Evolutionary conservation across 2,113 vertebrate species (phyloP).

Genomic region (Neomonachus schauinslandi): DNA sequence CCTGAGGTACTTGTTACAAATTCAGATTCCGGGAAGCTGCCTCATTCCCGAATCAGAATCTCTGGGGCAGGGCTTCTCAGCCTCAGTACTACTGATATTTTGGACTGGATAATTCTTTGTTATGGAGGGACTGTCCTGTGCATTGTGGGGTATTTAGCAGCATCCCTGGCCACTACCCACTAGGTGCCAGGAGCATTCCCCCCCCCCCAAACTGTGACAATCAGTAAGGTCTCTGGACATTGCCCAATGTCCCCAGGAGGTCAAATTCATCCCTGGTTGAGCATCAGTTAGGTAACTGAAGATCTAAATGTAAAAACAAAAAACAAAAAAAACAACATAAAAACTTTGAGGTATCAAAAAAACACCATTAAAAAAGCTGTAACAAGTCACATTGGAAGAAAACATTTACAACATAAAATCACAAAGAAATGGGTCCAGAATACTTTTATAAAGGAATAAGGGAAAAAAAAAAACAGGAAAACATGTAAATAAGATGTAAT

Average conservation of each 20-base stretch:
- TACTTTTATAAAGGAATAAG: background rate
- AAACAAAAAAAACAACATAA: too few species aligned
- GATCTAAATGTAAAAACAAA: background rate
- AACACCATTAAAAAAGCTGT: background rate
- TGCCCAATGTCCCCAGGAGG: background rate
- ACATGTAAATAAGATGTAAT: background rate
- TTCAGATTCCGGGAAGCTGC: background rate
- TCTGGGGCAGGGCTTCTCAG: background rate
- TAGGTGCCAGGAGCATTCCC: background rate
- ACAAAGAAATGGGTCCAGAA: background rate
- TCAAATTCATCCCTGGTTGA: background rate
- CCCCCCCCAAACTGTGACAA: background rate
- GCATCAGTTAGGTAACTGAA: background rate
- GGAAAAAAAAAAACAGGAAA: background rate
- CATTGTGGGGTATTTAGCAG: background rate
- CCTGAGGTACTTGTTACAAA: background rate
- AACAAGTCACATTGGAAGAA: background rate
- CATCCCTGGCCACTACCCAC: background rate
- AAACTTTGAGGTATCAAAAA: background rate
- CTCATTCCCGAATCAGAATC: background rate
- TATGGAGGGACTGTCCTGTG: background rate
- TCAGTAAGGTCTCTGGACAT: background rate
- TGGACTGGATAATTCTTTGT: background rate
- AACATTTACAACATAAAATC: background rate
- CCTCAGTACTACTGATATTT: background rate